Conservation (phyloP, 2,113 vertebrate genomes). For the Caloenas nicobarica region DNA sequence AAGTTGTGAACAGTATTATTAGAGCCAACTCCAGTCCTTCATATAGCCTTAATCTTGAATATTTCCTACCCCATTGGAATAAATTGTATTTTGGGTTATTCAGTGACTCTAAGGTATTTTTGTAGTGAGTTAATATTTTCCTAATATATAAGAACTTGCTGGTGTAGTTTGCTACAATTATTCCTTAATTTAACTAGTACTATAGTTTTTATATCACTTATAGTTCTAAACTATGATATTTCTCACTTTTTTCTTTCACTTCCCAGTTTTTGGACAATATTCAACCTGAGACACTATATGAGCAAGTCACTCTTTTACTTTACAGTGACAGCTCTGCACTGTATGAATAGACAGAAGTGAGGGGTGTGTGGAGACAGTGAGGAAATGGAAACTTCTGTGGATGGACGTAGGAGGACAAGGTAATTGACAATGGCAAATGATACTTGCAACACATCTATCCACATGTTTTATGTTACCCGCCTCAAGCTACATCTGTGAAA, state of each 20-base stretch:
- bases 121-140: background rate
- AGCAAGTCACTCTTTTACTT: background rate
- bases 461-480: background rate
- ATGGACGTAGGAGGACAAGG: background rate
- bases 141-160: background rate
- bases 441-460: background rate
- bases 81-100: background rate
- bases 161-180: background rate
- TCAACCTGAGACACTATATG: background rate
- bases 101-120: background rate
- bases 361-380: background rate
- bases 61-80: background rate
- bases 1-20: background rate
- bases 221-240: background rate
- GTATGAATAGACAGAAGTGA: background rate
- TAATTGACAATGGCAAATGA: rapidly evolving
- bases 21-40: background rate
- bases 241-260: background rate
- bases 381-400: background rate
- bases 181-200: background rate
- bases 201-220: background rate
- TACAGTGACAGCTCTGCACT: background rate
- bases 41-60: background rate
- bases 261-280: background rate
- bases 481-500: background rate